Evolutionary conservation across 2,797 vertebrate genomes (phyloP).

Genomic region (Sebastes baramenuke): DNA sequence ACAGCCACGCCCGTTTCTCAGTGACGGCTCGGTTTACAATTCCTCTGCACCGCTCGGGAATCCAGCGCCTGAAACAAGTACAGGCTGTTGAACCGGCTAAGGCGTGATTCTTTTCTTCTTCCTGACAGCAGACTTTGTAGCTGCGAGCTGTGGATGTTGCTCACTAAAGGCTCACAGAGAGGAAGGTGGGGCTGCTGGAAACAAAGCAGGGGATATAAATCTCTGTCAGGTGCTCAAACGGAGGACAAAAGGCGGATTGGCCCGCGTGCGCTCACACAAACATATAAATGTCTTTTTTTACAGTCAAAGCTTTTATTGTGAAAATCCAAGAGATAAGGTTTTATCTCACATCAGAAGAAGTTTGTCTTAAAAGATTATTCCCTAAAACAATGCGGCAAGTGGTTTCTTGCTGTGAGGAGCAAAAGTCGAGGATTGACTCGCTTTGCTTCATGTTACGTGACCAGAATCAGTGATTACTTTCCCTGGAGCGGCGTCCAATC

Average conservation of each 20-base stretch:
- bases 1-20: constrained; percentile 27
- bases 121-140: neutral
- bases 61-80: neutral
- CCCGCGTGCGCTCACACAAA: neutral
- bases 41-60: neutral
- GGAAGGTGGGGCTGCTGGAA: constrained; percentile 17
- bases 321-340: constrained; percentile 12
- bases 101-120: neutral
- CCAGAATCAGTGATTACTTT: neutral
- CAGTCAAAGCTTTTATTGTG: constrained; percentile 5
- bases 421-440: neutral
- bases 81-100: neutral
- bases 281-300: neutral
- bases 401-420: neutral
- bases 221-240: constrained; percentile 38
- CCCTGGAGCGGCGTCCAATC: neutral
- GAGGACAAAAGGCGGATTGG: constrained; percentile 41
- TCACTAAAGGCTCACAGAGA: neutral
- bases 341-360: constrained; percentile 29
- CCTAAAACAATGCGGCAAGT: constrained; percentile 1
- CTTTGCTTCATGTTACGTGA: neutral
- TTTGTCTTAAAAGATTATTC: constrained; percentile 18
- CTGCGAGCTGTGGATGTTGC: neutral
- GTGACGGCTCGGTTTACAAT: constrained; percentile 8
- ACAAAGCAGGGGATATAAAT: constrained; percentile 43